Conservation (phyloP, 2,113 vertebrate genomes). For the Lasiurus borealis region DNA sequence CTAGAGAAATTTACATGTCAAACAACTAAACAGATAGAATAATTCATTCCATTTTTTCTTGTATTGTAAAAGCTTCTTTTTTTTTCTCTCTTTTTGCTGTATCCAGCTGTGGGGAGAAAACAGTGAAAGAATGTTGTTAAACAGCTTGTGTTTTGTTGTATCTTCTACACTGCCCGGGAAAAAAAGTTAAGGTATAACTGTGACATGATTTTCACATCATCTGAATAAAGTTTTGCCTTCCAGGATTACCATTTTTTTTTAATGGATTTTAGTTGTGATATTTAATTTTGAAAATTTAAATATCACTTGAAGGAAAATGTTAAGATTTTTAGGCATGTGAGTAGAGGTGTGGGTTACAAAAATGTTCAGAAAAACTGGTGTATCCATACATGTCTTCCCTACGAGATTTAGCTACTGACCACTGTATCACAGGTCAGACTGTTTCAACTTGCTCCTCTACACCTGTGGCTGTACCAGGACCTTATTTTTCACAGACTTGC, state of each 20-base stretch:
- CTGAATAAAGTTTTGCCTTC: constrained; percentile 64
- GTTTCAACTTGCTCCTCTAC: constrained; percentile 10
- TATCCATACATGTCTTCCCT: constrained; percentile 25
- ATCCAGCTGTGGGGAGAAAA: not conserved
- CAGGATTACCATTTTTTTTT: constrained; percentile 39
- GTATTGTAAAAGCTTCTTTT: constrained; percentile 2
- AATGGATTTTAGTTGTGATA: constrained; percentile 38
- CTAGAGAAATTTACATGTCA: not conserved
- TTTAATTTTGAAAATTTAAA: constrained; percentile 38
- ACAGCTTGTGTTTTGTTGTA: constrained; percentile 20
- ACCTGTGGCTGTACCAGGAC: not conserved
- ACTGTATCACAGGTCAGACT: constrained; percentile 9
- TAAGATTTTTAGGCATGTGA: not conserved
- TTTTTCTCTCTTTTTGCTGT: not conserved
- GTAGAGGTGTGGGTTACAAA: not conserved
- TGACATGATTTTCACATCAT: constrained; percentile 20
- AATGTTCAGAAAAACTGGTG: not conserved
- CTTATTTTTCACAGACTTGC: constrained; percentile 23
- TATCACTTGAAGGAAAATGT: not conserved
- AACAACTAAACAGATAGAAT: not conserved
- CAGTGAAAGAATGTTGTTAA: not conserved
- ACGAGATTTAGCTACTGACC: constrained; percentile 9
- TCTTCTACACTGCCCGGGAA: not conserved
- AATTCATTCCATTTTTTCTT: constrained; percentile 32
- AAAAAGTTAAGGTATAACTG: constrained; percentile 52